phyloP scores from a whole-genome alignment of 2,113 vertebrate genomes.

The Oostethus manadensis region DNA sequence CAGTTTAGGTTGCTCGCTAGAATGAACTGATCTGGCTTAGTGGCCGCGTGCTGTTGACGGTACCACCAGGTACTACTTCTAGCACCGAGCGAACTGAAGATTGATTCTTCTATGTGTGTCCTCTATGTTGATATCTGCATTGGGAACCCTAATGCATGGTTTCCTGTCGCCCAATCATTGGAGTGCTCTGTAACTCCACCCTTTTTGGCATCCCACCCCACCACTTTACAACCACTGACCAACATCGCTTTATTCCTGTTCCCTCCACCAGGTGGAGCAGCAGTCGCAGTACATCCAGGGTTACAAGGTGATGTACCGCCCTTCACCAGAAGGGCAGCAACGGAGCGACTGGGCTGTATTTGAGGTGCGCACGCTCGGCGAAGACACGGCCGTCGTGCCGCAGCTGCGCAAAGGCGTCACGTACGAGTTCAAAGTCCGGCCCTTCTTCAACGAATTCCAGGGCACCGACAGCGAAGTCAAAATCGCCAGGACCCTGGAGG shows the following conservation, averaged over 20 bases:
- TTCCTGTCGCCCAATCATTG: too few species aligned
- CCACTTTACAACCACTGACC: conserved; percentile 3
- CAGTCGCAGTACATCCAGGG: conserved; percentile 97
- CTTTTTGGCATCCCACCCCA: too few species aligned
- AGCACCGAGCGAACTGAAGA: too few species aligned
- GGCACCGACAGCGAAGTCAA: conserved; percentile 96
- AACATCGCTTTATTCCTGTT: conserved; percentile 7
- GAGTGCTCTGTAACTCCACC: not conserved
- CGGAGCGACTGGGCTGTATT: conserved; percentile 89
- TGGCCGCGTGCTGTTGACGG: too few species aligned
- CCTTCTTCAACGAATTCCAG: conserved; percentile 98
- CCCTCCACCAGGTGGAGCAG: conserved; percentile 84
- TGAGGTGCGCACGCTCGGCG: conserved; percentile 87
- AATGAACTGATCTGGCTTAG: too few species aligned
- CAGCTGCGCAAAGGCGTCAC: conserved; percentile 91
- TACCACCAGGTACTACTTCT: too few species aligned
- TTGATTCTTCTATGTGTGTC: too few species aligned
- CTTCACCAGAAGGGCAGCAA: conserved; percentile 68
- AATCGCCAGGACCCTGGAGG: conserved; percentile 91
- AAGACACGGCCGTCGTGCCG: conserved; percentile 84
- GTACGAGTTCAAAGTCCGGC: conserved; percentile 94
- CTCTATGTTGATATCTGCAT: too few species aligned
- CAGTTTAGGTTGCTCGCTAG: too few species aligned
- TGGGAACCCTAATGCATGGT: too few species aligned
- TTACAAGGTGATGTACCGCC: conserved; percentile 92